A percentile compares a stretch with the other conserved stretches of the same genome.
Conservation (phyloP, 2,888 invertebrate species). For the Bombylius discolor region DNA sequence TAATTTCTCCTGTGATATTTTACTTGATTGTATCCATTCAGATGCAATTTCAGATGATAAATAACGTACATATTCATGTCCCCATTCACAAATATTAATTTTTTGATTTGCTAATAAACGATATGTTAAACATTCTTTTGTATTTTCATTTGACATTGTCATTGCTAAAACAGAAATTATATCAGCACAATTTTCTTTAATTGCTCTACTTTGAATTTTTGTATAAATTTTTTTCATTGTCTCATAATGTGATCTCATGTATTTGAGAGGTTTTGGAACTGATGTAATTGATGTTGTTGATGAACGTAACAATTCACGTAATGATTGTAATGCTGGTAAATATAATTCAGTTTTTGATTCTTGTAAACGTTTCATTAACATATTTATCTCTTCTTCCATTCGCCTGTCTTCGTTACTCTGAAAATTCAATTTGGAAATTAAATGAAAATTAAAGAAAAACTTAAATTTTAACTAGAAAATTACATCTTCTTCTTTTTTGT, state of each 20-base stretch:
- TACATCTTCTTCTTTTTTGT: too few species aligned
- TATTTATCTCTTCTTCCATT: slow-evolving; percentile 72
- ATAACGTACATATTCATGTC: slow-evolving; percentile 91
- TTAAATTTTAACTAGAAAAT: too few species aligned
- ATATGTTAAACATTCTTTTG: slow-evolving; percentile 69
- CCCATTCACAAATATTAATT: slow-evolving; percentile 82
- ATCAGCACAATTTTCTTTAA: slow-evolving; percentile 71
- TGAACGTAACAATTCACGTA: slow-evolving; percentile 72
- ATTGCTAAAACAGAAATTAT: slow-evolving; percentile 87
- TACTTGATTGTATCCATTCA: slow-evolving; percentile 49
- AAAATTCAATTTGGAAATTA: background rate
- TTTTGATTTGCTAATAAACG: slow-evolving; percentile 49
- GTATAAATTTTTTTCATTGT: slow-evolving; percentile 67
- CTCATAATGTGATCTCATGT: slow-evolving; percentile 72
- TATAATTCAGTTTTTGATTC: slow-evolving; percentile 55
- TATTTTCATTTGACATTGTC: slow-evolving; percentile 51
- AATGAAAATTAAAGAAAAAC: too few species aligned
- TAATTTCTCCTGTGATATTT: slow-evolving; percentile 39
- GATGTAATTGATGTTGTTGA: slow-evolving; percentile 96
- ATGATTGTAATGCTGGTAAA: slow-evolving; percentile 63
- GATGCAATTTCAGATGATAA: slow-evolving; percentile 65
- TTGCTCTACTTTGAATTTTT: slow-evolving; percentile 53
- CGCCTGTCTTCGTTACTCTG: slow-evolving; percentile 69
- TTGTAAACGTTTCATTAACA: slow-evolving; percentile 54
- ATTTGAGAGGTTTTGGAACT: slow-evolving; percentile 91